Evolutionary conservation across 2,797 vertebrate species (phyloP), one percentile per base, ranked within the genome.

Genomic region (Coregonus ussuriensis): DNA sequence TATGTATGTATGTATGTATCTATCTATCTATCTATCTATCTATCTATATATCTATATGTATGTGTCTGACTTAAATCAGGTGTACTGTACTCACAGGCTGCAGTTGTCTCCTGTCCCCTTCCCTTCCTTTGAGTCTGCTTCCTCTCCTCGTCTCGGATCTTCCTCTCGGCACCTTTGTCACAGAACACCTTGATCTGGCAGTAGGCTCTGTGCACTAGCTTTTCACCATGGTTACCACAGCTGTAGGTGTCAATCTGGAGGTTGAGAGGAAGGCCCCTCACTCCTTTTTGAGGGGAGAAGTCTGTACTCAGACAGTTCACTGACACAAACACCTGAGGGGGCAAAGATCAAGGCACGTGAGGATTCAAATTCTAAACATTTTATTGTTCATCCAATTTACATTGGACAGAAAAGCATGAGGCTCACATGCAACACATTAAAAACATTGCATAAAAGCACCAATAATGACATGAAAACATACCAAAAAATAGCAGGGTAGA

Each of bases 181-280:
- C 95, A 96, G 88, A 96, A 96, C 82, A 96, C 95, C 88, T 96
- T 96, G 71, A 96, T 96, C 88, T 96, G 95, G 88, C 95, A 95
- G 87, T 90, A 93, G 47, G 95, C 95, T 74, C 95, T 91, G 79
- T 96, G 95, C 41, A 94, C 91, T 0, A 94, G 95, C 73, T 33
- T 47, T 78, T 95, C 95, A 86, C 95, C 95, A 18, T 94, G 93
- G 87, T 92, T 93, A 79, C 92, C 95, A 68, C 94, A 95, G 84
- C 93, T 95, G 79, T 96, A 96, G 41, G 94, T 96, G 79, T 96
- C 94, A 0, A 95, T 95, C 71, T 96, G 95, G 79, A 96, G 91
- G 84, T 94, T 95, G 51, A 96, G 88, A 0, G 94, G 93, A 71
- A 95, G 83, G 3, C 94, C 95, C 86, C 95, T 95, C 53, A 96